Evolutionary conservation across 1,140 invertebrate species (phyloP).

Genomic region (Drosophila sp.): DNA sequence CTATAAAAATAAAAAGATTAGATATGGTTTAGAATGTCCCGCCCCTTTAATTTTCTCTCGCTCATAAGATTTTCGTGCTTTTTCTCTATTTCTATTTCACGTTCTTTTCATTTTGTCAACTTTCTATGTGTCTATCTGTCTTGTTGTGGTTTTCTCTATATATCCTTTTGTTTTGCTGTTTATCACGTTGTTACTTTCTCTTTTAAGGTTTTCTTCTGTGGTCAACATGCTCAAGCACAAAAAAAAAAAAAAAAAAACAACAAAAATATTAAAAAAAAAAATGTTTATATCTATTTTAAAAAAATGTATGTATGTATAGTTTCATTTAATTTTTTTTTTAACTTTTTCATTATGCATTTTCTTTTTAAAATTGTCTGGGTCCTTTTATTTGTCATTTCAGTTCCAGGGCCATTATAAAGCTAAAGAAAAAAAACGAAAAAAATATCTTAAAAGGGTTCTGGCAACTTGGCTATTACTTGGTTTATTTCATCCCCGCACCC

Average conservation of each 20-base stretch:
- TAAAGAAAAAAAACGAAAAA: slow-evolving; percentile 4
- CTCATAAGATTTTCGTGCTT: slow-evolving; percentile 34
- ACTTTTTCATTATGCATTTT: not conserved
- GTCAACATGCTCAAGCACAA: slow-evolving; percentile 47
- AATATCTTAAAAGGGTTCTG: not conserved
- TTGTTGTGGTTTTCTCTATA: slow-evolving; percentile 3
- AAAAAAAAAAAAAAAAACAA: slow-evolving; percentile 50
- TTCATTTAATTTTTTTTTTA: not conserved
- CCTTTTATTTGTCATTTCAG: slow-evolving; percentile 29
- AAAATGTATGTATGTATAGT: slow-evolving; percentile 33
- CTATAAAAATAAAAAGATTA: not conserved
- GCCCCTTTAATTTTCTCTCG: not conserved
- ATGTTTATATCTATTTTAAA: slow-evolving; percentile 47
- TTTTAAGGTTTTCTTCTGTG: slow-evolving; percentile 37
- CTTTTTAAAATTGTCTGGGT: slow-evolving; percentile 36
- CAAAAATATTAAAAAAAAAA: slow-evolving; percentile 41
- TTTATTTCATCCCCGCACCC: not conserved
- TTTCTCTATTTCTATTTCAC: not conserved
- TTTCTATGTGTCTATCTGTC: slow-evolving; percentile 18
- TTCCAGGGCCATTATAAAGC: slow-evolving; percentile 3
- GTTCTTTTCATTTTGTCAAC: slow-evolving; percentile 14
- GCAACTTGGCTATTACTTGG: slow-evolving; percentile 3
- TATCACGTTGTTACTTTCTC: slow-evolving; percentile 44
- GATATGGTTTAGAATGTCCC: slow-evolving; percentile 1
- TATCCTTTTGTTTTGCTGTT: slow-evolving; percentile 38